A percentile compares a stretch with the other conserved stretches of the same genome.
These are phyloP conservation scores for Zeus faber DNA, from an alignment of 2,113 vertebrate genomes.

Conservation along the genomic window DNA sequence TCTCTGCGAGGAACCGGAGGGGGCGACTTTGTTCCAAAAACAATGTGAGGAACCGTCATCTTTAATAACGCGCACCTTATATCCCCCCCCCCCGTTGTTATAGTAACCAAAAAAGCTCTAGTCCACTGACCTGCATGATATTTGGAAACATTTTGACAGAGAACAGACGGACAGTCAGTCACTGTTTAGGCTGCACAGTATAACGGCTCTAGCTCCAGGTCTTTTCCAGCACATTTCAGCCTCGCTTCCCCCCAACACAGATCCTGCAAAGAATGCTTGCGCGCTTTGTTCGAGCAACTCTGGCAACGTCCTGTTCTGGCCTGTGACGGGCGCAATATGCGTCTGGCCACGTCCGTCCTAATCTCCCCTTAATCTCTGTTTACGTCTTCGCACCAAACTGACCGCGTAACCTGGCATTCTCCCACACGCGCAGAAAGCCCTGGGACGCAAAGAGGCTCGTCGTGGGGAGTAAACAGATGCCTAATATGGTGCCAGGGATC, in stretches of 20 bases:
- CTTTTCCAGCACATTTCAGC: too few relatives aligned
- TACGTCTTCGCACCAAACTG: slow-evolving; percentile 12
- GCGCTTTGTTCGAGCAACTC: too few relatives aligned
- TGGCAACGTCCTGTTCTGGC: not conserved
- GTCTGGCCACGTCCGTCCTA: not conserved
- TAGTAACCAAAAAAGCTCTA: not conserved
- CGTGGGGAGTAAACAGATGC: not conserved
- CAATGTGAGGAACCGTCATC: too few relatives aligned
- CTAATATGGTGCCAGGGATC: not conserved
- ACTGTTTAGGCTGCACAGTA: not conserved
- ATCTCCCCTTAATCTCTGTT: slow-evolving; percentile 14
- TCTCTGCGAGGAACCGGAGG: too few relatives aligned
- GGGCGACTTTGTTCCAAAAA: too few relatives aligned
- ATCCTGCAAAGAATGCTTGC: too few relatives aligned
- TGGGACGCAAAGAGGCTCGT: not conserved
- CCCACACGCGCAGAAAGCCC: slow-evolving; percentile 26
- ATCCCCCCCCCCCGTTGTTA: slow-evolving; percentile 9
- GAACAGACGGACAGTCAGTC: not conserved
- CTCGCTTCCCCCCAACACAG: too few relatives aligned
- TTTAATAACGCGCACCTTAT: too few relatives aligned
- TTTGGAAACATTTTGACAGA: not conserved
- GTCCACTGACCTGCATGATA: not conserved
- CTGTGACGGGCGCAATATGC: not conserved
- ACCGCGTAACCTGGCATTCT: slow-evolving; percentile 12
- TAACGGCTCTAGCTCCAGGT: too few relatives aligned